A percentile compares a stretch with the other conserved stretches of the same genome.
Conservation (phyloP, 1,140 invertebrate species). For the Drosophila arawakana region DNA sequence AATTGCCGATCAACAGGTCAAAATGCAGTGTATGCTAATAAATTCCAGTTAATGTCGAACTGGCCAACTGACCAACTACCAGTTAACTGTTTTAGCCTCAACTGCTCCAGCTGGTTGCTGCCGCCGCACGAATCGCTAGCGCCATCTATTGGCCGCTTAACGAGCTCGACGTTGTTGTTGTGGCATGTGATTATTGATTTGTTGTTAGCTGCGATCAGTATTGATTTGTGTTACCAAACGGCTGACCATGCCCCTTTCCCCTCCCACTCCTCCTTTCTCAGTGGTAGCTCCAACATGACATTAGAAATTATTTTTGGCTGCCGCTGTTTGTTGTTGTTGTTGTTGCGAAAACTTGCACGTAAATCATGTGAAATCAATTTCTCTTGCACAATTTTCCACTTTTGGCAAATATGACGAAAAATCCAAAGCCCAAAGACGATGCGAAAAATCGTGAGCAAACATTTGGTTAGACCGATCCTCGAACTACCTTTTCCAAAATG, state of each 20-base stretch:
- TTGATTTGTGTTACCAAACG: constrained; percentile 46
- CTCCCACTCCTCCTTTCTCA: background rate
- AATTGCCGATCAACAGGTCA: constrained; percentile 6
- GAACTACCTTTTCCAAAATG: constrained; percentile 26
- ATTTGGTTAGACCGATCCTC: constrained; percentile 61
- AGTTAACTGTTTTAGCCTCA: constrained; percentile 16
- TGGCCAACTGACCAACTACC: constrained; percentile 26
- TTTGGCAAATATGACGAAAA: constrained; percentile 79
- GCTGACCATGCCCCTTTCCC: constrained; percentile 1
- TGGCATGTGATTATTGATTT: constrained; percentile 56
- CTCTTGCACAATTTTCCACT: constrained; percentile 76
- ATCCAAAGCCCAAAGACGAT: constrained; percentile 39
- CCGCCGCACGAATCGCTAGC: constrained; percentile 26
- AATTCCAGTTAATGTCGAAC: constrained; percentile 10
- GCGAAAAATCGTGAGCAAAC: constrained; percentile 74
- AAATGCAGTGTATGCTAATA: constrained; percentile 17
- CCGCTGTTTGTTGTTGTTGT: constrained; percentile 27
- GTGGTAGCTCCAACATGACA: constrained; percentile 57
- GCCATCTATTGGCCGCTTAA: constrained; percentile 51
- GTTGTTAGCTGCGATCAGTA: constrained; percentile 13
- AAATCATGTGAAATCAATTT: constrained; percentile 83
- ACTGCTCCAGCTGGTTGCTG: background rate
- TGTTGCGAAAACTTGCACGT: constrained; percentile 66
- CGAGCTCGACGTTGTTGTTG: constrained; percentile 19
- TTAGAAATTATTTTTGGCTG: constrained; percentile 59